phyloP scores from a whole-genome alignment of 2,888 invertebrate genomes.

The Schrankia costaestrigalis region DNA sequence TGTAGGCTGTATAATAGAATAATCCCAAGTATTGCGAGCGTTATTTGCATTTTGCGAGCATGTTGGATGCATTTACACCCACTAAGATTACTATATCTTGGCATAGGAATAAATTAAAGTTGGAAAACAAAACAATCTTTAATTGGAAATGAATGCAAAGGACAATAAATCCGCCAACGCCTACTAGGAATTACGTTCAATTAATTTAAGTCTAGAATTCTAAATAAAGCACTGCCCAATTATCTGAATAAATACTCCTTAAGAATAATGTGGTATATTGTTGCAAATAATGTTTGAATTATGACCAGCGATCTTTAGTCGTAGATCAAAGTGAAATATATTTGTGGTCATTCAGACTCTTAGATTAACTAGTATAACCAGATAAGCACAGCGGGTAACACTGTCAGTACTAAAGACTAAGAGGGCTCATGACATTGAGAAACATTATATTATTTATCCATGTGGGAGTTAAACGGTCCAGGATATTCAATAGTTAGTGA shows the following conservation, averaged over 20 bases:
- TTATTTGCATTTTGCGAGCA: conserved; percentile 54
- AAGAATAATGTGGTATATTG: conserved; percentile 26
- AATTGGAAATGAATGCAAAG: conserved; percentile 28
- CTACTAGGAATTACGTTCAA: too few species aligned
- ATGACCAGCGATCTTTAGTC: conserved; percentile 10
- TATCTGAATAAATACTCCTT: conserved; percentile 25
- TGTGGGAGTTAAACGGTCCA: conserved; percentile 52
- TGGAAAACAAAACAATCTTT: conserved; percentile 30
- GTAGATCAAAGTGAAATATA: conserved; percentile 27
- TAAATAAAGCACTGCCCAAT: conserved; percentile 25
- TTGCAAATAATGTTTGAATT: conserved; percentile 29
- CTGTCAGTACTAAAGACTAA: conserved; percentile 6
- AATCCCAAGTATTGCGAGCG: conserved; percentile 37
- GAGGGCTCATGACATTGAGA: conserved; percentile 21
- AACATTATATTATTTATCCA: conserved; percentile 15
- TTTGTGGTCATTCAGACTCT: conserved; percentile 11
- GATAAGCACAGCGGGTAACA: conserved; percentile 19
- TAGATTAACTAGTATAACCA: conserved; percentile 21
- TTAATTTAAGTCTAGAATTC: too few species aligned
- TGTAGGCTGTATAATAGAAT: conserved; percentile 43
- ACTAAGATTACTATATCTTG: conserved; percentile 37
- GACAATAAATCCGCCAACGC: conserved; percentile 15
- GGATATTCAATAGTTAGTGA: conserved; percentile 39
- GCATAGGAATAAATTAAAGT: conserved; percentile 19
- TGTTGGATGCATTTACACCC: conserved; percentile 48